A percentile compares a stretch with the other conserved stretches of the same genome.
phyloP scores from a whole-genome alignment of 2,113 vertebrate genomes.

The Toxotes chatareus region DNA sequence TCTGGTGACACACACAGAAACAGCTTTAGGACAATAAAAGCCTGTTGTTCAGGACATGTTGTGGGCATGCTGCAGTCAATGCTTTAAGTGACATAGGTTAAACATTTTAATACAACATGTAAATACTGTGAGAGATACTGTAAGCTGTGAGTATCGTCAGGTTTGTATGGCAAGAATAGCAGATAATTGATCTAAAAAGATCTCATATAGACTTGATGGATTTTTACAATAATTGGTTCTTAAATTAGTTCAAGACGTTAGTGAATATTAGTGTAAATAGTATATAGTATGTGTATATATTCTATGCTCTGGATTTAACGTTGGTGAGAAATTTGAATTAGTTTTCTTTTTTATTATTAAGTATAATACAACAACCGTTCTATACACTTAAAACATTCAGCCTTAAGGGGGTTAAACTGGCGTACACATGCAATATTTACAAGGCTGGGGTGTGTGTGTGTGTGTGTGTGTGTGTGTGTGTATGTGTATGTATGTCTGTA shows the following conservation, averaged over 20 bases:
- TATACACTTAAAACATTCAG: conserved; percentile 78
- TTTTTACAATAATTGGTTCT: conserved; percentile 73
- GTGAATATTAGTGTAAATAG: conserved; percentile 69
- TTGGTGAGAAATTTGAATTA: conserved; percentile 64
- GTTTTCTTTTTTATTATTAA: conserved; percentile 58
- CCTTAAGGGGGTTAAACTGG: conserved; percentile 63
- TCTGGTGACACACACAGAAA: conserved; percentile 25
- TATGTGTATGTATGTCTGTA: conserved; percentile 46
- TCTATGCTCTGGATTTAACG: conserved; percentile 58
- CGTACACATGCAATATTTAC: conserved; percentile 85
- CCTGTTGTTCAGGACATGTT: conserved; percentile 52
- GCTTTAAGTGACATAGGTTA: conserved; percentile 60
- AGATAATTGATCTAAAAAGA: conserved; percentile 46
- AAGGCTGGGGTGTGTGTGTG: conserved; percentile 62
- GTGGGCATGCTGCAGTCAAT: conserved; percentile 75
- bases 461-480: conserved; percentile 15
- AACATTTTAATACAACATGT: conserved; percentile 67
- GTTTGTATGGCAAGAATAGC: conserved; percentile 48
- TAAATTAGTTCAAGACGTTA: conserved; percentile 73
- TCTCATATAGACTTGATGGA: conserved; percentile 49
- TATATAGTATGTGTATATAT: conserved; percentile 59
- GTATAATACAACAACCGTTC: conserved; percentile 72
- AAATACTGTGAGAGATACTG: conserved; percentile 64
- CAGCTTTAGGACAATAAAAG: conserved; percentile 58
- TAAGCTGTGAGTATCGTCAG: conserved; percentile 37